Base-by-base conservation (phyloP, 2,797 vertebrate genomes). In the Phylloscopus collybita region DNA sequence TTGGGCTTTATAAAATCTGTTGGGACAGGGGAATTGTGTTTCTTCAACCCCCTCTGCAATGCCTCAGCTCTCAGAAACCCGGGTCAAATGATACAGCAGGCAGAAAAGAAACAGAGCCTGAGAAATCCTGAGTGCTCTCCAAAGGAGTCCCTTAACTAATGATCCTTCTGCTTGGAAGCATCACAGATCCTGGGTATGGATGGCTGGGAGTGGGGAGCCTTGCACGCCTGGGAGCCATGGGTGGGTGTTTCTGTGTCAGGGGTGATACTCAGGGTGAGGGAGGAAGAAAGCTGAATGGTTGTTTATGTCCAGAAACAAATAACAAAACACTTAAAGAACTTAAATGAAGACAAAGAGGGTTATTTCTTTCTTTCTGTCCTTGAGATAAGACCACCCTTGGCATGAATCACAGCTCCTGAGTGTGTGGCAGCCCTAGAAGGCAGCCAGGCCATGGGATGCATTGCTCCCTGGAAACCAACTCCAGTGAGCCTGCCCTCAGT, bases 31-130 rank as follows among this genome's bases (percentile, higher is more conserved):
- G 80, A 79, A 59, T 8, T 6, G 18, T 40, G 13, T 62, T 93
- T 45, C 86, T 86, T 78, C 88, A 54, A 8, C 40, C n/a, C 44
- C 60, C 45, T 49, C 65, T 79, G 82, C 65, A 65, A 29, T 1
- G 60, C 71, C 67, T 92, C 61, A 64, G 27, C 49, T 79, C 83
- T 61, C n/a, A 8, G 79, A 79, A 88, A 49, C 50, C 62, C 1
- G 0, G 62, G 62, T 51, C 51, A 10, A 40, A 25, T 7, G 15
- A 36, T 42, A 56, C 0, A 86, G 40, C 74, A 56, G 56, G 69
- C 81, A 76, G 92, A 90, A 84, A 90, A 90, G 92, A 93, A 95
- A 71, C 88, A 88, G 93, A 94, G 42, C 84, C 62, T 36, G 65
- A 54, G 88, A 91, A 91, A 51, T 29, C 57, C 72, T 5, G 9